A percentile compares a stretch with the other conserved stretches of the same genome.
phyloP scores from a whole-genome alignment of 2,113 vertebrate species.

The Mus spicilegus region DNA sequence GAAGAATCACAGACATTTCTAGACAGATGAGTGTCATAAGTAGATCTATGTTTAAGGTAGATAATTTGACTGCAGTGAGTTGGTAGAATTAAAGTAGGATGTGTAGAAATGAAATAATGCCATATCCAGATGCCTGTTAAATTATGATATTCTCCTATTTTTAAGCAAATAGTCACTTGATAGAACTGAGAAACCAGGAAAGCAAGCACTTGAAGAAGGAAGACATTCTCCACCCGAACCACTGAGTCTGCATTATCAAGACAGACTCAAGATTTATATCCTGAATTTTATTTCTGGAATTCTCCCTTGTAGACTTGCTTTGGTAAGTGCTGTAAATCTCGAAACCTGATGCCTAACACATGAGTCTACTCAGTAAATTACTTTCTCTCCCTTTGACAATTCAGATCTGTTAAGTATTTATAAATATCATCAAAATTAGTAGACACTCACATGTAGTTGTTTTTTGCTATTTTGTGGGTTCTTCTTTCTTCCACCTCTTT shows the following conservation, averaged over 20 bases:
- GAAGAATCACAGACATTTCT: neutral
- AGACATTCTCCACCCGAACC: neutral
- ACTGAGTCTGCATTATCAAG: neutral
- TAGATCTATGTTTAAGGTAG: neutral
- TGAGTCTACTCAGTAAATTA: neutral
- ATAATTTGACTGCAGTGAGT: neutral
- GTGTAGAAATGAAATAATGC: neutral
- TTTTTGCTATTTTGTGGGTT: too few species aligned
- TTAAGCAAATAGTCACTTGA: neutral
- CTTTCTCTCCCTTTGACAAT: neutral
- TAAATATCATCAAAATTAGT: neutral
- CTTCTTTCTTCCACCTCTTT: too few species aligned
- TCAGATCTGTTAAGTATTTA: neutral
- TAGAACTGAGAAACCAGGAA: neutral
- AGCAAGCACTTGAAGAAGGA: neutral
- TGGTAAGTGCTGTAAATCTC: neutral
- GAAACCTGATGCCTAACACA: neutral
- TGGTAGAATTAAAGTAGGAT: neutral
- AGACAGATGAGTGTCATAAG: neutral
- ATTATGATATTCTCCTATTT: neutral
- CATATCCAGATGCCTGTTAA: neutral
- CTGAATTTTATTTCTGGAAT: neutral
- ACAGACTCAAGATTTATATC: neutral
- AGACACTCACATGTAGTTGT: neutral
- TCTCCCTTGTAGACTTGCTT: neutral